Conservation (phyloP, 2,888 invertebrate species). For the Aelia acuminata region DNA sequence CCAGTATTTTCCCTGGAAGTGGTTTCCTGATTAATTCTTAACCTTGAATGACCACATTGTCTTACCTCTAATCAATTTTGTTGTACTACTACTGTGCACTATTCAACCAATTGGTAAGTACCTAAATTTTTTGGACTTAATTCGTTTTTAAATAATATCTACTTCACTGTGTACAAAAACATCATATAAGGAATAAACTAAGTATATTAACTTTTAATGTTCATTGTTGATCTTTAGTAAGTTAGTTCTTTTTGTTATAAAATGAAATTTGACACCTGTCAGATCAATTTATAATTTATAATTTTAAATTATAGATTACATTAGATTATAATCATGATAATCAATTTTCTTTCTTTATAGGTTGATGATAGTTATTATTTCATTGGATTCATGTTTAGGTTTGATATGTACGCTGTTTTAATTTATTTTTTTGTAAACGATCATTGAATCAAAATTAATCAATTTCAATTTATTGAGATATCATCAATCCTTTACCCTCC, state of each 20-base stretch:
- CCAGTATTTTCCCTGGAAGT: slow-evolving; percentile 32
- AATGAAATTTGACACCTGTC: slow-evolving; percentile 25
- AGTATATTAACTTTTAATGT: background rate
- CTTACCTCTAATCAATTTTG: background rate
- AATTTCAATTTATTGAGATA: background rate
- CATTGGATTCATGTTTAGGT: too few relatives aligned
- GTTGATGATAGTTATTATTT: too few relatives aligned
- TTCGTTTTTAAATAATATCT: background rate
- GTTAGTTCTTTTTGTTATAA: background rate
- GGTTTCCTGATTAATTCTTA: slow-evolving; percentile 24
- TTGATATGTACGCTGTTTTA: too few relatives aligned
- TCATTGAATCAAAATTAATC: background rate
- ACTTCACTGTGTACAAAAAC: background rate
- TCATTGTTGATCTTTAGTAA: background rate
- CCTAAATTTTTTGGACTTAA: background rate
- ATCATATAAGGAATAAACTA: background rate
- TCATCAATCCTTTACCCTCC: background rate
- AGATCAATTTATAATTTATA: too few relatives aligned
- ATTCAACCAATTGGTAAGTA: background rate
- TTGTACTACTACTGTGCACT: background rate
- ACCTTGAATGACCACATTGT: slow-evolving; percentile 27
- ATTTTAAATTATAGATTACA: too few relatives aligned
- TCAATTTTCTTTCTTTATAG: too few relatives aligned
- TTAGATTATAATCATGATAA: too few relatives aligned
- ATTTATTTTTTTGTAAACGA: too few relatives aligned